Conservation (phyloP, 2,113 vertebrate genomes). For the Epinephelus fuscoguttatus region DNA sequence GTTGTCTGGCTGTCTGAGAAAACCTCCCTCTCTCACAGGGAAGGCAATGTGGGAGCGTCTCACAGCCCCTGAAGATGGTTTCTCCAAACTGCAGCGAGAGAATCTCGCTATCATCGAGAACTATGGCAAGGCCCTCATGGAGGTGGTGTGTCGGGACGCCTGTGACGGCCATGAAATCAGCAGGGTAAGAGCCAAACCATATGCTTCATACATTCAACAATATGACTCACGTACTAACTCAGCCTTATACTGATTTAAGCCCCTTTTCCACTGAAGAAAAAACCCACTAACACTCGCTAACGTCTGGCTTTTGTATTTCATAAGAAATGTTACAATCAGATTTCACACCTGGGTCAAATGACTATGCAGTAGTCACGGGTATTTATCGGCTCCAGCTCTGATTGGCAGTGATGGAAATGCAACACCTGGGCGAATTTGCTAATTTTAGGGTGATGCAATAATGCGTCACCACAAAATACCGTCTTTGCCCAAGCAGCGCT, state of each 20-base stretch:
- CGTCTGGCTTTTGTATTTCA: no score
- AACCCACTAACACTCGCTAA: no score
- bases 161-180: conserved; percentile 98
- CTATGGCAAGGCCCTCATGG: conserved; percentile 96
- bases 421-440: no score
- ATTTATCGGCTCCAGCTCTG: no score
- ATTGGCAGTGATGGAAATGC: no score
- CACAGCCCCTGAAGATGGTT: conserved; percentile 96
- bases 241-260: background rate
- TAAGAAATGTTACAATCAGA: no score
- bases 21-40: conserved; percentile 79
- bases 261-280: no score
- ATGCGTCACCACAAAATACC: no score
- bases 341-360: no score
- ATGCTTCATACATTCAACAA: background rate
- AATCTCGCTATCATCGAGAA: conserved; percentile 96
- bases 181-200: conserved; percentile 83
- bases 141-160: conserved; percentile 96
- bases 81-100: conserved; percentile 95
- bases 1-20: background rate
- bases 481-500: no score
- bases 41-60: conserved; percentile 97
- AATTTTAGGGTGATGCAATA: no score
- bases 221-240: background rate
- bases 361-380: no score